Percentiles rank a stretch among this genome's conserved stretches.
These are phyloP conservation scores for Hirtodrosophila alboralis DNA, from an alignment of 2,888 invertebrate genomes.

Conservation along the genomic window DNA sequence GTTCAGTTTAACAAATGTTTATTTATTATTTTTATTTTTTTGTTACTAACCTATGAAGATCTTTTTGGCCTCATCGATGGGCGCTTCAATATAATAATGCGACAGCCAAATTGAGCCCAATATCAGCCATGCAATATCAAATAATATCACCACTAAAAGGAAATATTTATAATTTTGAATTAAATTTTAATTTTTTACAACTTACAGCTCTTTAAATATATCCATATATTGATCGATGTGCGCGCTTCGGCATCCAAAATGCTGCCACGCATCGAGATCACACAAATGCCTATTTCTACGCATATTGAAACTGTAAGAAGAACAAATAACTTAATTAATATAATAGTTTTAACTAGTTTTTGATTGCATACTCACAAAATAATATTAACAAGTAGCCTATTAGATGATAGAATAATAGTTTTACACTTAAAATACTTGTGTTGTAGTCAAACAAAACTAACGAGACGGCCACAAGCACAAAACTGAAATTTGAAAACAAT, in stretches of 20 bases:
- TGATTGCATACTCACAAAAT: slow-evolving; percentile 79
- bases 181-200: too few species aligned
- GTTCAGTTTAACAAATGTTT: too few species aligned
- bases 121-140: slow-evolving; percentile 90
- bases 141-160: slow-evolving; percentile 88
- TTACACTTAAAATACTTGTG: slow-evolving; percentile 82
- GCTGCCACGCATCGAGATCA: slow-evolving; percentile 91
- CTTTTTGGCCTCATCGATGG: slow-evolving; percentile 88
- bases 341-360: too few species aligned
- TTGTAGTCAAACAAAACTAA: slow-evolving; percentile 82
- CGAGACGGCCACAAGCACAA: slow-evolving; percentile 82
- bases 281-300: slow-evolving; percentile 89
- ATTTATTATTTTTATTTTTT: too few species aligned
- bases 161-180: not conserved
- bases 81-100: slow-evolving; percentile 88
- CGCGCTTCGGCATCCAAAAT: slow-evolving; percentile 91
- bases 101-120: slow-evolving; percentile 90
- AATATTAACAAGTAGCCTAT: slow-evolving; percentile 84
- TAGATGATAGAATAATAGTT: slow-evolving; percentile 84
- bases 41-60: slow-evolving; percentile 88
- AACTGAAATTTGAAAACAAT: slow-evolving; percentile 67
- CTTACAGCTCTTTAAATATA: slow-evolving; percentile 91
- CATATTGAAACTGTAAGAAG: slow-evolving; percentile 85
- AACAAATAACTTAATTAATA: not conserved
- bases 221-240: slow-evolving; percentile 90